Base-by-base conservation (phyloP, 35 echinoderm and acorn worm species). In the Lytechinus variegatus region DNA sequence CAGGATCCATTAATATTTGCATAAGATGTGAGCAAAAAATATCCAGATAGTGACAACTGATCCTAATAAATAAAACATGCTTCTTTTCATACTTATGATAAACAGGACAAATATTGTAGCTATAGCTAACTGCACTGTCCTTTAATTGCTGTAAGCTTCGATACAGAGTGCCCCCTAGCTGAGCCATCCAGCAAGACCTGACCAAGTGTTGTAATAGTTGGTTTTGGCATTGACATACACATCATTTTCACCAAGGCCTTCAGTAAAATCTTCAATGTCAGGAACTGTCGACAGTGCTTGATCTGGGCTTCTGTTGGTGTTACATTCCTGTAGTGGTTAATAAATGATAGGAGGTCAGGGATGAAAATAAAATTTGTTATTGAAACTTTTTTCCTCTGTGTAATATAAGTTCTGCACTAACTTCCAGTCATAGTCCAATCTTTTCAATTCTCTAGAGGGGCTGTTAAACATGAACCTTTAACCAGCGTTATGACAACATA, bases 181-280 rank as follows among this genome's bases (percentile, higher is more conserved):
- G 54, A 93, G 92, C 92, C 92, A 93, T 27, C 92, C 92, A 93
- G 92, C 92, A 14, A 93, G 55, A 2, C 92, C 92, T 5, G 92
- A 93, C 92, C 92, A 93, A 13, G 92, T 55, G 51, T 29, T 93
- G 92, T 93, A 93, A 44, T 93, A 93, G n/a, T 56, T 93, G 4
- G 54, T 5, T 13, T 57, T 93, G 52, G 92, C 92, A 10, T 93
- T n/a, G 92, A 93, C 55, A 57, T 93, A 57, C 10, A 93, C 92
- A 93, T 93, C 92, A 10, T 93, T 93, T 27, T 93, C 92, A 27
- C 92, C 54, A 11, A 93, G 52, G 52, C 92, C 92, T 54, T 93
- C 92, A 0, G 92, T 57, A n/a, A 93, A 93, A 5, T 93, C 92
- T 55, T 11, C 24, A 14, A 13, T 21, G 11, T 9, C 10, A 53